phyloP scores from a whole-genome alignment of 2,797 vertebrate species.

The Darevskia mixta region DNA sequence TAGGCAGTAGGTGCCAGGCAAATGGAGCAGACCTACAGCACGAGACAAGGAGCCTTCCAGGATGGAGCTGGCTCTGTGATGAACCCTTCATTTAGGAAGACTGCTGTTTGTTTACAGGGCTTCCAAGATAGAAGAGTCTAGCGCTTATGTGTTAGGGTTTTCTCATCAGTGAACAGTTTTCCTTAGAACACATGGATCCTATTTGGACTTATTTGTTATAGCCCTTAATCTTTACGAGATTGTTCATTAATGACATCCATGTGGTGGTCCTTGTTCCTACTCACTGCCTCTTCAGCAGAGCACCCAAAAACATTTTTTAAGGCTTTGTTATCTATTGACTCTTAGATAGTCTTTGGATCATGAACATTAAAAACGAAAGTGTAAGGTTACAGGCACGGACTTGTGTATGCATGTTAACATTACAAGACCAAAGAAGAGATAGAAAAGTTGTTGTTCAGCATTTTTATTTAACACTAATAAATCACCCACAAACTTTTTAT shows the following conservation, averaged over 20 bases:
- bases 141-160: constrained; percentile 62
- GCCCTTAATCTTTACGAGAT: constrained; percentile 70
- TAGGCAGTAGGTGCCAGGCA: too few relatives aligned
- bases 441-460: background rate
- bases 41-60: constrained; percentile 20
- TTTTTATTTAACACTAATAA: background rate
- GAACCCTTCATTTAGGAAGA: constrained; percentile 5
- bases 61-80: too few relatives aligned
- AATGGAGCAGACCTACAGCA: too few relatives aligned
- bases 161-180: constrained; percentile 67
- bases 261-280: constrained; percentile 11
- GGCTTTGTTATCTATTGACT: constrained; percentile 17
- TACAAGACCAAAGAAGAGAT: background rate
- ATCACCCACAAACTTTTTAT: background rate
- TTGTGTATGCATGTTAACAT: background rate
- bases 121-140: constrained; percentile 7
- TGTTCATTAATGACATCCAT: constrained; percentile 73
- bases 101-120: constrained; percentile 18
- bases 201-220: constrained; percentile 70
- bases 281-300: constrained; percentile 51
- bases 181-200: constrained; percentile 63
- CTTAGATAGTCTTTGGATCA: background rate
- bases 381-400: too few relatives aligned
- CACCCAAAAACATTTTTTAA: constrained; percentile 50
- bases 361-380: background rate